Percentiles rank a stretch among this genome's conserved stretches.
Conservation (phyloP, 2,888 invertebrate species). For the Entomobrya proxima region DNA sequence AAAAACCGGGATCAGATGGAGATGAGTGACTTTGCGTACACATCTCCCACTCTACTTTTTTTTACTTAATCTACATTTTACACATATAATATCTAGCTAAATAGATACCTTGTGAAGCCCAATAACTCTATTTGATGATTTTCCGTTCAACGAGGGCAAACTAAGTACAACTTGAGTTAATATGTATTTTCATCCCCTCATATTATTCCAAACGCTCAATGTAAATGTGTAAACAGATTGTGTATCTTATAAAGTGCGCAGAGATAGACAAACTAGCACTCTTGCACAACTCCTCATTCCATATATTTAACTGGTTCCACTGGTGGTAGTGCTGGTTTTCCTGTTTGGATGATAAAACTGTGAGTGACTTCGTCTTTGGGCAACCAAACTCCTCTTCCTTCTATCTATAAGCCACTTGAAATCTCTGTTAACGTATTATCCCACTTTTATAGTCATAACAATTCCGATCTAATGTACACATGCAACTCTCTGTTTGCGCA, state of each 20-base stretch:
- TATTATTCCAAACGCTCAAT: not conserved
- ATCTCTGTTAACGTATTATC: too few relatives aligned
- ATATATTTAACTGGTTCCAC: not conserved
- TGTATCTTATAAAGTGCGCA: not conserved
- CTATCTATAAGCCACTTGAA: constrained; percentile 32
- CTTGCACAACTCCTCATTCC: not conserved
- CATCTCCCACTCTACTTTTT: not conserved
- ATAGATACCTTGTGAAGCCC: too few relatives aligned
- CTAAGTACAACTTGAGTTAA: not conserved
- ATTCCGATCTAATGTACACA: too few relatives aligned
- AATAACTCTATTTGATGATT: constrained; percentile 1
- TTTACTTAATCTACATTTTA: constrained; percentile 17
- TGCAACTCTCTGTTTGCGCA: too few relatives aligned
- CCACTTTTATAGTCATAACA: too few relatives aligned
- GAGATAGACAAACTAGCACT: constrained; percentile 1
- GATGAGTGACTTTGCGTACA: constrained; percentile 2
- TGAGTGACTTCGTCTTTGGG: not conserved
- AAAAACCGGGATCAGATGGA: not conserved
- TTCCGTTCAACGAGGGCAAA: too few relatives aligned
- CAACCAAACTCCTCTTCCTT: not conserved
- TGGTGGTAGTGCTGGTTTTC: too few relatives aligned
- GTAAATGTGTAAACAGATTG: constrained; percentile 15
- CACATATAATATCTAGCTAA: too few relatives aligned
- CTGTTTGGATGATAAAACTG: too few relatives aligned
- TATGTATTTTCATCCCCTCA: not conserved